Percentiles rank a stretch among this genome's conserved stretches.
phyloP scores from a whole-genome alignment of 2,113 vertebrate species.

The Chaetops frenatus region DNA sequence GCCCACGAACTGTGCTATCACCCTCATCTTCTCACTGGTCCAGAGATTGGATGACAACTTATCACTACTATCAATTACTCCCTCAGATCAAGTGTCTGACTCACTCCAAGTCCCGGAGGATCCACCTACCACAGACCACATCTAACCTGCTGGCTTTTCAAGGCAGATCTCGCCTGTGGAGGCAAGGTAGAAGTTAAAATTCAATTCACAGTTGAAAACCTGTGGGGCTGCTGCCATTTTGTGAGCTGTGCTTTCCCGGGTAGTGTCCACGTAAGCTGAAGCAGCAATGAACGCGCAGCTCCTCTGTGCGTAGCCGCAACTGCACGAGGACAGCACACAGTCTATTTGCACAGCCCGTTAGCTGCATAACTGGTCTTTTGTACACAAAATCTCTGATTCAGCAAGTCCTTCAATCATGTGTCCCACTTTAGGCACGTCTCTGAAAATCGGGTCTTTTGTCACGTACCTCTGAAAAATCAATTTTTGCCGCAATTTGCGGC shows the following conservation, averaged over 20 bases:
- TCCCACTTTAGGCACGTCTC: not conserved
- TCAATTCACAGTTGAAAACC: not conserved
- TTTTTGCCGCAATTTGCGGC: not conserved
- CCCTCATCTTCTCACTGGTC: not conserved
- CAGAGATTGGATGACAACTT: constrained; percentile 1
- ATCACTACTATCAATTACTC: not conserved
- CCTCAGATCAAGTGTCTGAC: constrained; percentile 1
- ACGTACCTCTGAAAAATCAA: not conserved
- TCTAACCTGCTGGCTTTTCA: not conserved
- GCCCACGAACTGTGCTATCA: not conserved
- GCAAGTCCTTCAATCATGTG: constrained; percentile 18
- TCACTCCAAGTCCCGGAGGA: not conserved
- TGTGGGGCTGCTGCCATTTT: not conserved
- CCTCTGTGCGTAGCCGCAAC: not conserved
- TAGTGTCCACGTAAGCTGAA: not conserved
- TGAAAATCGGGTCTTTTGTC: not conserved
- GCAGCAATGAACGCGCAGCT: not conserved
- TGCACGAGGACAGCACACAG: not conserved
- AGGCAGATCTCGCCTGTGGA: not conserved
- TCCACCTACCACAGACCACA: not conserved
- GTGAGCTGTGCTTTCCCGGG: fast-evolving
- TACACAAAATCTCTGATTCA: constrained; percentile 48
- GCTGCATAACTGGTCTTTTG: constrained; percentile 48
- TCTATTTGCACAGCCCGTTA: not conserved
- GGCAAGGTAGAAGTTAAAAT: not conserved